Conservation (phyloP, 2,888 invertebrate species). For the Cryptocephalus moraei region DNA sequence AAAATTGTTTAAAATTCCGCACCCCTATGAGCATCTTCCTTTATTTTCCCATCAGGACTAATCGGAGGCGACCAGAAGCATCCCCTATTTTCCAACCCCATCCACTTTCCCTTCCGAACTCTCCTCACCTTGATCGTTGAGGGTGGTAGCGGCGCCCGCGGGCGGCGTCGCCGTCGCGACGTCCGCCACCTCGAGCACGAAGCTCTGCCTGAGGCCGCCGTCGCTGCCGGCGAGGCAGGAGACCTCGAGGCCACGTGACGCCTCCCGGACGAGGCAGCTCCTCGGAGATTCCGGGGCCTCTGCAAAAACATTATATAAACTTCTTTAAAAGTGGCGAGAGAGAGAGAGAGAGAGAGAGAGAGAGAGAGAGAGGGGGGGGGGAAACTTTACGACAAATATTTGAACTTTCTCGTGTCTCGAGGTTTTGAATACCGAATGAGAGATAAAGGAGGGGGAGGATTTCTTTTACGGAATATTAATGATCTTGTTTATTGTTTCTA, state of each 20-base stretch:
- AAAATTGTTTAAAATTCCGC: too few species aligned
- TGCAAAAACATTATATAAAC: conserved; percentile 31
- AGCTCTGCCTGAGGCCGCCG: conserved; percentile 73
- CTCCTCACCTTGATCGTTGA: conserved; percentile 39
- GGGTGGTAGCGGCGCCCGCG: conserved; percentile 35
- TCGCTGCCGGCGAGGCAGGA: conserved; percentile 70
- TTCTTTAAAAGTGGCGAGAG: background rate
- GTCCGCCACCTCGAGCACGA: conserved; percentile 68
- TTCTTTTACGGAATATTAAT: background rate
- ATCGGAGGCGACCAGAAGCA: too few species aligned
- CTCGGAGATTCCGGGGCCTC: conserved; percentile 67
- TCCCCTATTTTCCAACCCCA: too few species aligned
- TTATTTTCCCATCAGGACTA: too few species aligned
- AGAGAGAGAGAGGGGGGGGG: background rate
- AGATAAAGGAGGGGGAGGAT: background rate
- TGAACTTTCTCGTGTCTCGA: conserved; percentile 6
- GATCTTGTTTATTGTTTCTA: background rate
- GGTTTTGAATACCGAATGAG: conserved; percentile 13
- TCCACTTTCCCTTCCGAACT: too few species aligned
- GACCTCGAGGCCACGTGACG: conserved; percentile 51
- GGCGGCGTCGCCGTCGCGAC: conserved; percentile 37
- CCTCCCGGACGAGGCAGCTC: conserved; percentile 62
- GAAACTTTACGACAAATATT: background rate
- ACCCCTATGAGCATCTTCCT: too few species aligned
- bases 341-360: too few species aligned